Conservation (phyloP, 1,140 invertebrate genomes). For the Papilio polytes region DNA sequence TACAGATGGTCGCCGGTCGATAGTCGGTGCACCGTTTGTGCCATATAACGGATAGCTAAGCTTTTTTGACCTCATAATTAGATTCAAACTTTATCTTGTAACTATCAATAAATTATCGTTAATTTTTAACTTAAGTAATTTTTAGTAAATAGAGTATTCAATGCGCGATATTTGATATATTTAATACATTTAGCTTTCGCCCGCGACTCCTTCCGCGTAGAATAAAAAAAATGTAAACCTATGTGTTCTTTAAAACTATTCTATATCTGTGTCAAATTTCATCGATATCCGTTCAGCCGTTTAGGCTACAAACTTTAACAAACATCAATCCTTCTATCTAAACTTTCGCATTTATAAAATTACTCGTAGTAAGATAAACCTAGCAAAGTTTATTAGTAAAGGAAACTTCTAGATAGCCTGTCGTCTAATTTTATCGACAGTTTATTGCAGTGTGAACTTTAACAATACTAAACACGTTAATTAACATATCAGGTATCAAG, state of each 20-base stretch:
- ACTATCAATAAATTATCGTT: neutral
- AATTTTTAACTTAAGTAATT: neutral
- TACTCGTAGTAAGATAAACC: too few species aligned
- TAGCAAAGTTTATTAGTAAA: neutral
- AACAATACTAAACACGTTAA: neutral
- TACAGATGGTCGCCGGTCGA: slow-evolving; percentile 39
- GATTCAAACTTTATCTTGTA: neutral
- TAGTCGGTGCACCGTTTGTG: slow-evolving; percentile 15
- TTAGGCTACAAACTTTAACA: too few species aligned
- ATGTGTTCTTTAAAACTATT: too few species aligned
- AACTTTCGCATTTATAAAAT: too few species aligned
- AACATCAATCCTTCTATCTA: too few species aligned
- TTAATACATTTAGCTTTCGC: too few species aligned
- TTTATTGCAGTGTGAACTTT: neutral
- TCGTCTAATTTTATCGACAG: neutral
- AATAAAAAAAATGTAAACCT: too few species aligned
- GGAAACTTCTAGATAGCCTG: neutral
- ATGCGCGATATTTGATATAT: too few species aligned
- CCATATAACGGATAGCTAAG: slow-evolving; percentile 19
- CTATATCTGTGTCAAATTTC: too few species aligned
- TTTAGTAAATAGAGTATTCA: too few species aligned
- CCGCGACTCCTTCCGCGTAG: too few species aligned
- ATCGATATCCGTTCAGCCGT: too few species aligned
- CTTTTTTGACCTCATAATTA: slow-evolving; percentile 24
- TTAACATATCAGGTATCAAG: neutral